phyloP scores from a whole-genome alignment of 2,113 vertebrate species.

The Dasyornis broadbenti region DNA sequence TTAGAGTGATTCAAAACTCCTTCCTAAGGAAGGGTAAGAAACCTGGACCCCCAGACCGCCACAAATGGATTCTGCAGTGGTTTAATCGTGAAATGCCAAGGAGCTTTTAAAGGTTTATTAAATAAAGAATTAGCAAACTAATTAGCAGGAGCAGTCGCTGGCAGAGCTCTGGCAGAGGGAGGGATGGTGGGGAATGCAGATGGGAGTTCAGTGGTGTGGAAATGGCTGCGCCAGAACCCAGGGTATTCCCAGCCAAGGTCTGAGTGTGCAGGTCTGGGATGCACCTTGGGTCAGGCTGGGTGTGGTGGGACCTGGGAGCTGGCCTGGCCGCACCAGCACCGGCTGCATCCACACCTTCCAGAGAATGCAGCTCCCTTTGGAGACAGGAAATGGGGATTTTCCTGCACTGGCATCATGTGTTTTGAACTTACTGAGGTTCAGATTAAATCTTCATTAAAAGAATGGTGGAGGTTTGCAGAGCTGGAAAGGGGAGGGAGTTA shows the following conservation, averaged over 20 bases:
- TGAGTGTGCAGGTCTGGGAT: neutral
- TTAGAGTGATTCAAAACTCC: neutral
- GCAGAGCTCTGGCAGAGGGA: neutral
- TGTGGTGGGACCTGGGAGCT: neutral
- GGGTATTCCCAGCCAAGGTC: neutral
- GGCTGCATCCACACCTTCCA: rapidly evolving
- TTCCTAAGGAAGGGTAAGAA: neutral
- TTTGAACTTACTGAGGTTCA: neutral
- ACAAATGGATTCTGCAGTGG: neutral
- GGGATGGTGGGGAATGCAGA: neutral
- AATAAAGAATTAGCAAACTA: neutral
- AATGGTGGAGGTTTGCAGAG: neutral
- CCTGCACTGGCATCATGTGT: rapidly evolving
- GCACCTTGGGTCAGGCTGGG: rapidly evolving
- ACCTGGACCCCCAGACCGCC: neutral
- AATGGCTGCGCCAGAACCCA: neutral
- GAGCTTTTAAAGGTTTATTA: neutral
- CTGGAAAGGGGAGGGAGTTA: neutral
- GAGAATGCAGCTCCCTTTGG: neutral
- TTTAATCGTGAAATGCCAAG: neutral
- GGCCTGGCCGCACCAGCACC: neutral
- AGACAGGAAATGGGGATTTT: neutral
- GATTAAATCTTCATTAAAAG: neutral
- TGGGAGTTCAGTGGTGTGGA: neutral
- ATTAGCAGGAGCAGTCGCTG: neutral